Evolutionary conservation across 2,888 invertebrate species (phyloP).

Genomic region (Eurois occulta): DNA sequence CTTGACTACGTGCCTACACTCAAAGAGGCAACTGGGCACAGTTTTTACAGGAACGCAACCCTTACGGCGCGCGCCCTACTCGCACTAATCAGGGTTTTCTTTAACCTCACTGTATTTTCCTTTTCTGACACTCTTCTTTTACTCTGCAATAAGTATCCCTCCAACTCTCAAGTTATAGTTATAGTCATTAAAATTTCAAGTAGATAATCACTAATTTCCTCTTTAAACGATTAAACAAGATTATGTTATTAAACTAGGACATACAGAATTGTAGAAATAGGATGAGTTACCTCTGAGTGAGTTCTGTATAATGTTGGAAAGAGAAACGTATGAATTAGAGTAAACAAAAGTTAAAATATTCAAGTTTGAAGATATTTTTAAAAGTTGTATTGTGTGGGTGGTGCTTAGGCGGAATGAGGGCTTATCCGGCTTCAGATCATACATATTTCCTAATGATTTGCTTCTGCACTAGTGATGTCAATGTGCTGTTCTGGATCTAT

Average conservation of each 20-base stretch:
- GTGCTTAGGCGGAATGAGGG: constrained; percentile 35
- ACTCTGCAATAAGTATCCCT: not conserved
- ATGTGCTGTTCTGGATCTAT: not conserved
- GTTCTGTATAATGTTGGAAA: constrained; percentile 15
- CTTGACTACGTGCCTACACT: no score
- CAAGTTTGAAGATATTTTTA: constrained; percentile 28
- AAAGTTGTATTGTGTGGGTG: constrained; percentile 45
- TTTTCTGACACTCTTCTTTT: not conserved
- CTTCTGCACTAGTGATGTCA: constrained; percentile 5
- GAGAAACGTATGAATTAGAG: not conserved
- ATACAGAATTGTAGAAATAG: constrained; percentile 6
- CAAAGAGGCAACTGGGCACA: not conserved
- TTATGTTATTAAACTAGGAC: constrained; percentile 3
- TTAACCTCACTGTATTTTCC: not conserved
- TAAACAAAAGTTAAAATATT: constrained; percentile 39
- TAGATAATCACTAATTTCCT: not conserved
- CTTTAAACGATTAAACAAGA: not conserved
- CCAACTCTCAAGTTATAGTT: not conserved
- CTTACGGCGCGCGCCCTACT: not conserved
- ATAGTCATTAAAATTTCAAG: not conserved
- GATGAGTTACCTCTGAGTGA: constrained; percentile 7
- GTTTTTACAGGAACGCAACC: not conserved
- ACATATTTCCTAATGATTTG: constrained; percentile 24
- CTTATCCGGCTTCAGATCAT: constrained; percentile 17
- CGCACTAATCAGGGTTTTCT: not conserved